Base-by-base conservation (phyloP, 2,888 invertebrate species). In the Bhutanitis thaidina region DNA sequence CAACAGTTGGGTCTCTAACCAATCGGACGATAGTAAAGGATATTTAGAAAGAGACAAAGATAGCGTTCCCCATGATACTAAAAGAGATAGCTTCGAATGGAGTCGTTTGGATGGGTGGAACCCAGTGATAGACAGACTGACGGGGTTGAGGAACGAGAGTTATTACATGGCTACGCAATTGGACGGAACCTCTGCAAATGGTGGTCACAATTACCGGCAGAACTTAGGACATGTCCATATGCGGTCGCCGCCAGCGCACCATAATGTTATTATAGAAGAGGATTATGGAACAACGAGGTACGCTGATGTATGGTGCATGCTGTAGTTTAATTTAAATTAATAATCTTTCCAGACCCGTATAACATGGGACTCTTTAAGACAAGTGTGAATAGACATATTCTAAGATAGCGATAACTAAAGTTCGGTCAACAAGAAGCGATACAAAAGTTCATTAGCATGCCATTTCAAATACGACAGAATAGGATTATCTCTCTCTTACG, bases 41-140 rank as follows among this genome's bases (percentile, higher is more conserved):
- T 89, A 88, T 55, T 64, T 88, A 62, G 90, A 90, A 56, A 77
- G 83, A 60, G 88, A 90, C 53, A 85, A 86, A 67, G 84, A 86
- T 64, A 80, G 64, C 61, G 77, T 90, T 59, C 90, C 91, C 50
- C 83, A 80, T 54, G 89, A 88, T 64, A 80, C 58, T 43, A 90
- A 90, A 62, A 69, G 90, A 59, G 90, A 90, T 53, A 92, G 91
- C 65, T 90, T 91, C 52, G 91, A 91, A 61, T 84, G 92, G 74
- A 92, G 91, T 58, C 79, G 91, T 1, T 71, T 93, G 58, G 93
- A 93, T 49, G 93, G 93, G 0, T 94, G 94, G 93, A 97, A 97
- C 81, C 96, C 97, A 56, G 96, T 97, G 53, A 93, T 97, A 68
- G 97, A 97, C 73, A 90, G 97, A 70, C 87, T 97, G 68, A 96